Evolutionary conservation across 2,113 vertebrate species (phyloP).

Genomic region (Phylloscopus whistleri): DNA sequence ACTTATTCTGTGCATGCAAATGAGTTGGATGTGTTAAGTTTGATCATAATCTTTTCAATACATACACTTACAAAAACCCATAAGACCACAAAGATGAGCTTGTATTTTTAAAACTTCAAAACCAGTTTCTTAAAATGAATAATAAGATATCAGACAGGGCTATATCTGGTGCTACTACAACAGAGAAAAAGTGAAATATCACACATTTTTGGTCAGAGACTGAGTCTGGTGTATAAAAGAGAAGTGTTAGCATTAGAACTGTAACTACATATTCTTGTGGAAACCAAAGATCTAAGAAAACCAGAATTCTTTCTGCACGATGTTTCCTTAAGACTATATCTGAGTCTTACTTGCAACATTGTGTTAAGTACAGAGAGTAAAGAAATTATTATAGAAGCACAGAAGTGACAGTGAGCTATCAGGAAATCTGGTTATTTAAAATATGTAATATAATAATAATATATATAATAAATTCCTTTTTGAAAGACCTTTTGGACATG

Average conservation of each 20-base stretch:
- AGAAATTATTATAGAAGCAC: neutral
- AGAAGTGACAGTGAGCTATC: neutral
- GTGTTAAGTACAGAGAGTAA: neutral
- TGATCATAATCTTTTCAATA: neutral
- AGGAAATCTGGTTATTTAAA: neutral
- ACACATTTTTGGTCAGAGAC: neutral
- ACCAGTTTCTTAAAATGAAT: neutral
- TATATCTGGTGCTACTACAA: neutral
- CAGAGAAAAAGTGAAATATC: neutral
- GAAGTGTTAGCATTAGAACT: neutral
- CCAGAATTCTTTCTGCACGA: fast-evolving
- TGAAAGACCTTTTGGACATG: neutral
- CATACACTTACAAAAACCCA: neutral
- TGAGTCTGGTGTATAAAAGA: neutral
- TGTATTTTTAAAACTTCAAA: neutral
- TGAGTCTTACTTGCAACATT: neutral
- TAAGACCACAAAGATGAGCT: neutral
- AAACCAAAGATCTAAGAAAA: neutral
- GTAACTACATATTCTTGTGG: neutral
- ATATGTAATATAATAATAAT: neutral
- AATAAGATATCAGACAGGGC: neutral
- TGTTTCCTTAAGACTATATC: neutral
- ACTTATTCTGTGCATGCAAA: neutral
- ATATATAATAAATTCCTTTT: neutral
- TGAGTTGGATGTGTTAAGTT: neutral